phyloP scores from a whole-genome alignment of 92 coral and sea anemone genomes.

The Galaxea fascicularis region DNA sequence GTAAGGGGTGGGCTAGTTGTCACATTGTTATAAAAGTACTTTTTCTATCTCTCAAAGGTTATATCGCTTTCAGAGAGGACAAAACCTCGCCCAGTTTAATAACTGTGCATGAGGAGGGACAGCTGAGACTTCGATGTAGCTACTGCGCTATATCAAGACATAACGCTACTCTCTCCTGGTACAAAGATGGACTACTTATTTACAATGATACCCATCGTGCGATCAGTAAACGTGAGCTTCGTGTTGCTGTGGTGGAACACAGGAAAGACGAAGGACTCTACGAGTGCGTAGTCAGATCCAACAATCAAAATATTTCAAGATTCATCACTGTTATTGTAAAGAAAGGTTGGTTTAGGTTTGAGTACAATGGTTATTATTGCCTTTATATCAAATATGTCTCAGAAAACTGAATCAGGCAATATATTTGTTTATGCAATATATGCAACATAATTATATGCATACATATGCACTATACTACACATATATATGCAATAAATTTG shows the following conservation, averaged over 20 bases:
- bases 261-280: constrained; percentile 73
- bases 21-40: neutral
- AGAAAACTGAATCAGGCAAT: too few species aligned
- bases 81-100: constrained; percentile 28
- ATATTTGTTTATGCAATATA: too few species aligned
- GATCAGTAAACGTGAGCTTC: constrained; percentile 27
- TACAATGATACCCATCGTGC: neutral
- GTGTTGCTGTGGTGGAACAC: constrained; percentile 41
- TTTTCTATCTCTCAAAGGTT: neutral
- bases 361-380: neutral
- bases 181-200: constrained; percentile 61
- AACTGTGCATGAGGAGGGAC: constrained; percentile 17
- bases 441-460: too few species aligned
- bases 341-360: constrained; percentile 39
- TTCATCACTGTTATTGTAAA: constrained; percentile 63
- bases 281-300: constrained; percentile 55
- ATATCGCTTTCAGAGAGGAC: constrained; percentile 6
- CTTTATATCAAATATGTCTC: neutral
- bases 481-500: too few species aligned
- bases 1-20: too few species aligned
- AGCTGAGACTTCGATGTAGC: constrained; percentile 44
- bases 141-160: constrained; percentile 41
- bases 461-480: too few species aligned
- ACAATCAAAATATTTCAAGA: constrained; percentile 44
- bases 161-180: constrained; percentile 48